phyloP scores from a whole-genome alignment of 1,140 invertebrate genomes.

The Lepeophtheirus salmonis region DNA sequence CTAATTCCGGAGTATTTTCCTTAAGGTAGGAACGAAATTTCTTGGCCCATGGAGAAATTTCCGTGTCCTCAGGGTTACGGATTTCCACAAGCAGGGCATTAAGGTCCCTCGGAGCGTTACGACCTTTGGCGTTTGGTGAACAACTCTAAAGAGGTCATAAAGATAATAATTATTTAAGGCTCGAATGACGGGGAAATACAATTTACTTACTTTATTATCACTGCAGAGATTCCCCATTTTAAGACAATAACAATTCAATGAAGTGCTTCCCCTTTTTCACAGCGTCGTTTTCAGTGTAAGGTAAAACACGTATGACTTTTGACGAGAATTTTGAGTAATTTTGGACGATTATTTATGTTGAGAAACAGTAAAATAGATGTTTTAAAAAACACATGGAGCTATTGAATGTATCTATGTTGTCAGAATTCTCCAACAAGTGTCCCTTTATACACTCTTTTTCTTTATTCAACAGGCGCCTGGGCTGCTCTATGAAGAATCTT shows the following conservation, averaged over 20 bases:
- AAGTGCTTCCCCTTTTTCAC: too few relatives aligned
- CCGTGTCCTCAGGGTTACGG: not conserved
- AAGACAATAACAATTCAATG: too few relatives aligned
- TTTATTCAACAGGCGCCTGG: not conserved
- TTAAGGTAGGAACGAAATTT: not conserved
- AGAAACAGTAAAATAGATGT: too few relatives aligned
- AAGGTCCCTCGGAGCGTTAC: not conserved
- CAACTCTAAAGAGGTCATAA: not conserved
- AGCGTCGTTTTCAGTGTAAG: too few relatives aligned
- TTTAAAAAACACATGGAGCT: not conserved
- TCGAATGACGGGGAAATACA: not conserved
- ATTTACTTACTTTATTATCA: not conserved
- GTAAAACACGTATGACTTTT: not conserved
- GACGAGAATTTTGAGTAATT: not conserved
- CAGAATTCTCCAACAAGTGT: not conserved
- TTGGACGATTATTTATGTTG: not conserved
- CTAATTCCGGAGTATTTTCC: not conserved
- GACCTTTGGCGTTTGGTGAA: not conserved
- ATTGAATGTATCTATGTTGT: not conserved
- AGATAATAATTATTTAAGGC: not conserved
- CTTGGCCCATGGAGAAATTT: not conserved
- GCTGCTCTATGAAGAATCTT: not conserved
- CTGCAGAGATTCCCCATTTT: not conserved
- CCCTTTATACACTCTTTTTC: not conserved
- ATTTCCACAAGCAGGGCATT: not conserved